Percentiles rank a stretch among this genome's conserved stretches.
These are phyloP conservation scores for Anagyrus pseudococci DNA, from an alignment of 2,888 invertebrate genomes.

Conservation along the genomic window DNA sequence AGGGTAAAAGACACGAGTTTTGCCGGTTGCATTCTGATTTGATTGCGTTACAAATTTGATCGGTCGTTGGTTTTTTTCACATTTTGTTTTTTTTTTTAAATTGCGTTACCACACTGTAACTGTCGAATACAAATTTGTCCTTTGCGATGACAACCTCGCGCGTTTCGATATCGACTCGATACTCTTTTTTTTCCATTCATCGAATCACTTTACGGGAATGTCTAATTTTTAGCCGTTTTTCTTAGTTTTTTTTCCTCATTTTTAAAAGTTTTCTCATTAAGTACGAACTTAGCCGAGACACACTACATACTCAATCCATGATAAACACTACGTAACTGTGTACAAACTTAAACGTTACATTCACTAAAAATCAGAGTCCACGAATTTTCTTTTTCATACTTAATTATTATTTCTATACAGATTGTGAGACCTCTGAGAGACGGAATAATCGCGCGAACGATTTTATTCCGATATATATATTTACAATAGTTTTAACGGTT, in stretches of 20 bases:
- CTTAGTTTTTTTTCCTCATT: not conserved
- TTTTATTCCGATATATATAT: slow-evolving; percentile 1
- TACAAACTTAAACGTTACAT: slow-evolving; percentile 29
- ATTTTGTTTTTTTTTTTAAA: slow-evolving; percentile 4
- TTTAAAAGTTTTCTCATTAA: not conserved
- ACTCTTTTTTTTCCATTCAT: slow-evolving; percentile 1
- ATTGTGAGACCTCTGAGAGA: not conserved
- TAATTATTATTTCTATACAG: slow-evolving; percentile 12
- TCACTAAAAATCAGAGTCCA: slow-evolving; percentile 17
- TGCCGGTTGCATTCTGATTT: too few species aligned
- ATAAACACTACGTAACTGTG: slow-evolving; percentile 18
- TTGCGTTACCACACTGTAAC: too few species aligned
- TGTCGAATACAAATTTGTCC: not conserved
- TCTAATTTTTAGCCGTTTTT: too few species aligned
- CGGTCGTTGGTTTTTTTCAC: not conserved
- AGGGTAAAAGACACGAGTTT: too few species aligned
- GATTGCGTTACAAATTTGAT: too few species aligned
- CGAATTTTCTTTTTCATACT: not conserved
- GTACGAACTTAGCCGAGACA: slow-evolving; percentile 18
- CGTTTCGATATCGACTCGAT: not conserved
- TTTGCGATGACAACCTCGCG: not conserved
- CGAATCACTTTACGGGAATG: too few species aligned
- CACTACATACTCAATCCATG: slow-evolving; percentile 11
- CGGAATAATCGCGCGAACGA: not conserved
- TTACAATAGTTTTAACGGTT: slow-evolving; percentile 18